Evolutionary conservation across 2,113 vertebrate genomes (phyloP).

Genomic region (Thamnophis sirtalis): DNA sequence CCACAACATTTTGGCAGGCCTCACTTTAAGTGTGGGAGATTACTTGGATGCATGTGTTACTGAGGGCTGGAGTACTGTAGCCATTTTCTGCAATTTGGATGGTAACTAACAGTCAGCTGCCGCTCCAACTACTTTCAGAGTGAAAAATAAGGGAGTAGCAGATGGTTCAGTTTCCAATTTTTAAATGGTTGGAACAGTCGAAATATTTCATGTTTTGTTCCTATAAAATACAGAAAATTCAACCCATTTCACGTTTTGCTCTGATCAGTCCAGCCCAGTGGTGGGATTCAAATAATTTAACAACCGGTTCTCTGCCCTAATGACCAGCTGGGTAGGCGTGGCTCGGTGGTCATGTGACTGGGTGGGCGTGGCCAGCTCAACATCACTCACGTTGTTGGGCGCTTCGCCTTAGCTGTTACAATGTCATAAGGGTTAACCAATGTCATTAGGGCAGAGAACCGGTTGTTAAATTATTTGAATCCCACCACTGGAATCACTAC

Average conservation of each 20-base stretch:
- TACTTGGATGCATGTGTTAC: neutral
- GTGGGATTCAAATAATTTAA: too few species aligned
- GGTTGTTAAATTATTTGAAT: too few species aligned
- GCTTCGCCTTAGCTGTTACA: too few species aligned
- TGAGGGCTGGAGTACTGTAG: neutral
- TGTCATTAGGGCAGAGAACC: too few species aligned
- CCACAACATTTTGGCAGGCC: neutral
- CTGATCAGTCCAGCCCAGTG: neutral
- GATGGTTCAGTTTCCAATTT: neutral
- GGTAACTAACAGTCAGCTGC: neutral
- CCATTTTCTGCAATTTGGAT: neutral
- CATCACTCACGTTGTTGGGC: too few species aligned
- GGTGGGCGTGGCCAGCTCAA: too few species aligned
- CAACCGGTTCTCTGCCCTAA: too few species aligned
- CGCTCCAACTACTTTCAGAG: neutral
- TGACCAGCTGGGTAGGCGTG: too few species aligned
- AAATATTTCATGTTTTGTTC: neutral
- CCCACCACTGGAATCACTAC: constrained; percentile 77
- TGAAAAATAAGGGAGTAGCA: neutral
- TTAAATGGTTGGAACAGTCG: neutral
- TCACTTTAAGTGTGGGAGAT: neutral
- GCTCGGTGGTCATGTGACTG: too few species aligned
- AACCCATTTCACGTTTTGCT: neutral
- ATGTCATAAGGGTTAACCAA: too few species aligned
- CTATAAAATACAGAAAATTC: neutral